Evolutionary conservation across 2,888 invertebrate genomes (phyloP).

Genomic region (Peribatodes rhomboidaria): DNA sequence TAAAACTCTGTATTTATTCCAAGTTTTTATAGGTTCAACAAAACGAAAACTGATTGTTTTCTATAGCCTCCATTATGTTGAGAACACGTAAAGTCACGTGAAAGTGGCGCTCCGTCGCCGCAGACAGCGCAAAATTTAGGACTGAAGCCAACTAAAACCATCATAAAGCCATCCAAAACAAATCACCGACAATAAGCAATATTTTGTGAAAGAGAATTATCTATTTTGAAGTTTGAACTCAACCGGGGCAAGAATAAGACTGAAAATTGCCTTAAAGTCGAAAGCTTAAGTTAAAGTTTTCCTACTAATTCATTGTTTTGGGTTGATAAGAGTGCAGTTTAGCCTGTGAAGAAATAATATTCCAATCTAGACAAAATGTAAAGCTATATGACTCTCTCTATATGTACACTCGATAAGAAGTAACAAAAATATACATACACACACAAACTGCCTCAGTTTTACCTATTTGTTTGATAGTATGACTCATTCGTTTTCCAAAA

Average conservation of each 20-base stretch:
- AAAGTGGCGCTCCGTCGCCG: conserved; percentile 1
- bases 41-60: neutral
- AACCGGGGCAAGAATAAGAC: neutral
- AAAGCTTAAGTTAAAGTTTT: conserved; percentile 21
- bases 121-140: conserved; percentile 30
- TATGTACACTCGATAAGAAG: too few relatives aligned
- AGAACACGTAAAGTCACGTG: conserved; percentile 21
- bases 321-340: conserved; percentile 17
- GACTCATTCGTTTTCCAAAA: too few relatives aligned
- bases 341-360: neutral
- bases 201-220: neutral
- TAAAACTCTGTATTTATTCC: neutral
- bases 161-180: conserved; percentile 35
- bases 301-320: conserved; percentile 19
- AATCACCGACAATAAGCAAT: conserved; percentile 20
- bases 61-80: neutral
- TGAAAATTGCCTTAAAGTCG: conserved; percentile 12
- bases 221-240: conserved; percentile 24
- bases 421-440: too few relatives aligned
- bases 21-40: neutral
- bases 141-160: conserved; percentile 20
- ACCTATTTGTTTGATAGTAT: too few relatives aligned
- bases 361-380: neutral
- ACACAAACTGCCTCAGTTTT: too few relatives aligned
- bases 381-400: too few relatives aligned